Evolutionary conservation across 2,888 invertebrate species (phyloP).

Genomic region (Cyclophora albipunctata): DNA sequence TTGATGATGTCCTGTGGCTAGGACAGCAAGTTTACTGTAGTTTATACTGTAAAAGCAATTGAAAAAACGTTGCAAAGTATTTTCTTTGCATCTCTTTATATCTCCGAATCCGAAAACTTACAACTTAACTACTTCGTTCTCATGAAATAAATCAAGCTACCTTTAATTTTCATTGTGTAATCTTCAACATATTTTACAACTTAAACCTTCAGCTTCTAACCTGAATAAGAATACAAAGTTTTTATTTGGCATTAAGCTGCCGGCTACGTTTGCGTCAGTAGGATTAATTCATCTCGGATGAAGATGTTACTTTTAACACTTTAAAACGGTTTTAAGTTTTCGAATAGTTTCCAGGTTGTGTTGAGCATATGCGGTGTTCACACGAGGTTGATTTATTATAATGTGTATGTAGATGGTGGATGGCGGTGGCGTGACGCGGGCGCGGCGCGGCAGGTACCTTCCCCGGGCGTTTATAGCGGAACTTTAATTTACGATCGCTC

Average conservation of each 20-base stretch:
- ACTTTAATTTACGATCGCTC: constrained; percentile 72
- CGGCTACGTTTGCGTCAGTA: background rate
- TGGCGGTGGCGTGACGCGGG: constrained; percentile 35
- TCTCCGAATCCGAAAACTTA: too few species aligned
- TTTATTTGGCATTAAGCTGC: background rate
- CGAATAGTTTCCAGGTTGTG: constrained; percentile 19
- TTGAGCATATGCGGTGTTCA: constrained; percentile 42
- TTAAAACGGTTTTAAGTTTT: constrained; percentile 12
- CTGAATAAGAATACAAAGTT: too few species aligned
- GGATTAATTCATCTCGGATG: constrained; percentile 19
- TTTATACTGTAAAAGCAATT: too few species aligned
- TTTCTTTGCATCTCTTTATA: too few species aligned
- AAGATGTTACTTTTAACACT: constrained; percentile 24
- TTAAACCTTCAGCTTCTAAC: background rate
- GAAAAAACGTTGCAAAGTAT: too few species aligned
- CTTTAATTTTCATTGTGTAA: too few species aligned
- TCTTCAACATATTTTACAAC: background rate
- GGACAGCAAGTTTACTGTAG: too few species aligned
- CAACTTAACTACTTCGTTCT: too few species aligned
- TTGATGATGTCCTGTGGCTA: too few species aligned
- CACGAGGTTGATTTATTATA: constrained; percentile 28
- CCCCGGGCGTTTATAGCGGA: constrained; percentile 66
- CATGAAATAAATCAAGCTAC: too few species aligned
- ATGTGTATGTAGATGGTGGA: constrained; percentile 26
- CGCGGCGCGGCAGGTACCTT: constrained; percentile 57